Evolutionary conservation across 2,888 invertebrate species (phyloP).

Genomic region (Eupithecia subfuscata): DNA sequence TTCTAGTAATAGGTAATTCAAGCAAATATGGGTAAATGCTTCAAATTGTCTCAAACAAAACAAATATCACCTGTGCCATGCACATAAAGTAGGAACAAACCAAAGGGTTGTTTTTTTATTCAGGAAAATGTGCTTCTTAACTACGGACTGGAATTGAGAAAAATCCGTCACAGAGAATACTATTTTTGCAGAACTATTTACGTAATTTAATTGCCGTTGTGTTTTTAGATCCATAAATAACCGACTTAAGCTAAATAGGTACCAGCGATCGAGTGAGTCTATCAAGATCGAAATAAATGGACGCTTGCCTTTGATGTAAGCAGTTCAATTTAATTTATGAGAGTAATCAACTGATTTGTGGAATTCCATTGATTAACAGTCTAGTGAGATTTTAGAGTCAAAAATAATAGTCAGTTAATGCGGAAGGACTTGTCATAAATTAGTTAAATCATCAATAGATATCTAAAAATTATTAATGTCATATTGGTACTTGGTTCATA

Average conservation of each 20-base stretch:
- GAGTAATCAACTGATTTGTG: constrained; percentile 18
- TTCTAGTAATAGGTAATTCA: background rate
- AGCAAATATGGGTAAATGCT: background rate
- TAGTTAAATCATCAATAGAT: too few relatives aligned
- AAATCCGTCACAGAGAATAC: background rate
- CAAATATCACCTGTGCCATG: background rate
- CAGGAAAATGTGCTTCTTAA: background rate
- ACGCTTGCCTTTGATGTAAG: constrained; percentile 29
- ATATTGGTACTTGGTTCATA: too few relatives aligned
- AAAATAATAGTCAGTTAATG: background rate
- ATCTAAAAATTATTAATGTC: background rate
- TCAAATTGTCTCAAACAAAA: background rate
- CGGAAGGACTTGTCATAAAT: too few relatives aligned
- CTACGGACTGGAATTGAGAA: background rate
- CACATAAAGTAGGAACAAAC: background rate
- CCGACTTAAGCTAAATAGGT: background rate
- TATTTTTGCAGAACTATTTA: background rate
- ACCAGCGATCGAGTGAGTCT: constrained; percentile 27
- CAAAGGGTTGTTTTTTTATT: background rate
- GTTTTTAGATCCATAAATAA: background rate
- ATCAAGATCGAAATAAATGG: constrained; percentile 36
- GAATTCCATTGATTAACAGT: constrained; percentile 10
- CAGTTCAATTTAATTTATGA: constrained; percentile 31
- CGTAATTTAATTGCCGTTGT: background rate
- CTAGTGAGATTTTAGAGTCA: background rate